phyloP scores from a whole-genome alignment of 2,113 vertebrate genomes.

The Scophthalmus maximus region DNA sequence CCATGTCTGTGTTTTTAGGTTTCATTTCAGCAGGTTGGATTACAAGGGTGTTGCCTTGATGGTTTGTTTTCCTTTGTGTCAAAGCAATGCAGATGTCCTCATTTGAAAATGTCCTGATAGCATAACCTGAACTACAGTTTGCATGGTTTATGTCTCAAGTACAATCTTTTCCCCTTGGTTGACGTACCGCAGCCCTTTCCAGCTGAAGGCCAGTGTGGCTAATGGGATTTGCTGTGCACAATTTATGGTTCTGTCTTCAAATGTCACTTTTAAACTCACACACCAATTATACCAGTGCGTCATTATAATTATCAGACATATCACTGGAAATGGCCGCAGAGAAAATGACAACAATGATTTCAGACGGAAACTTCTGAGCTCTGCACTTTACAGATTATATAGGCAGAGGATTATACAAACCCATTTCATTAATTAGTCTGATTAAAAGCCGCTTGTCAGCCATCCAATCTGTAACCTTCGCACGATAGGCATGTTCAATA shows the following conservation, averaged over 20 bases:
- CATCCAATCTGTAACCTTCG: background rate
- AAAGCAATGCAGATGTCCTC: conserved; percentile 3
- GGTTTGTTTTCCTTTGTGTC: conserved; percentile 5
- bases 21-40: background rate
- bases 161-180: conserved; percentile 3
- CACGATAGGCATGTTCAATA: background rate
- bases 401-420: conserved; percentile 30
- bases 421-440: conserved; percentile 37
- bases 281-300: background rate
- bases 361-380: conserved; percentile 29
- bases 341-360: conserved; percentile 15
- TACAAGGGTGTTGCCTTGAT: background rate
- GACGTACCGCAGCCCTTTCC: background rate
- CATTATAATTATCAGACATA: conserved; percentile 21
- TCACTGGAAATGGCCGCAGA: conserved; percentile 1
- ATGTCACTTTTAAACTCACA: conserved; percentile 2
- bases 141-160: background rate
- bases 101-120: conserved; percentile 4
- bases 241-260: conserved; percentile 4
- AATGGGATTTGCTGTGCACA: background rate
- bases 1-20: background rate
- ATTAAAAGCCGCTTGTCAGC: conserved; percentile 30
- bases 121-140: background rate
- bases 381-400: conserved; percentile 37
- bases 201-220: conserved; percentile 1